Base-by-base conservation (phyloP, 2,888 invertebrate genomes). In the Philonicus albiceps region DNA sequence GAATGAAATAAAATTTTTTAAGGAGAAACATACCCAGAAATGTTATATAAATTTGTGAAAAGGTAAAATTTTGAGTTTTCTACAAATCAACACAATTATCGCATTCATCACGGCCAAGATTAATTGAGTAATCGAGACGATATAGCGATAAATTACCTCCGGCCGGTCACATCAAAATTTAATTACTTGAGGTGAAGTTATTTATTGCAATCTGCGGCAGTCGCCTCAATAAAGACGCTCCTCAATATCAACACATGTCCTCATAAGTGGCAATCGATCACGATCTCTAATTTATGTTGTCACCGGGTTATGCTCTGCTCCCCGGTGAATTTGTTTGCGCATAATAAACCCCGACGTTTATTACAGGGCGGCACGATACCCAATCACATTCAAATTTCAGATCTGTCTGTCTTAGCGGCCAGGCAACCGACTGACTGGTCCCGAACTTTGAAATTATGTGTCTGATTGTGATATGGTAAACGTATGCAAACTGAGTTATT, bases 131-230 rank as follows among this genome's bases (percentile, higher is more conserved):
- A 73, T 84, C 84, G 55, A 40, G 40, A n/a, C 27, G 5, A 27
- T 22, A 22, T 22, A n/a, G 43, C 43, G 73, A 84, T 84, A 84
- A 84, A 73, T 84, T 84, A 73, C 73, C 34, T 27, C 37, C 37
- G 84, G 43, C 40, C 73, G 72, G 84, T 84, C 73, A n/a, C 73
- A 84, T 73, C 84, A 84, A 73, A 84, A 84, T 84, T 84, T 84
- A 84, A 84, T 84, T 84, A 84, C 73, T 84, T 84, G 73, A 73
- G 84, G 72, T 73, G 40, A 84, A 73, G 73, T 73, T 84, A 84
- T 84, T 83, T 83, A 83, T 83, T 64, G 30, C 81, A 55, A 34
- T 64, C 64, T 64, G 81, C 7, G 64, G 37, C 49, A 64, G 64
- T n/a, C 13, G 34, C 34, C 49, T 31, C 64, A 34, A 84, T 73